These are phyloP conservation scores for Glareola pratincola DNA, from an alignment of 2,113 vertebrate genomes.

Conservation along the genomic window DNA sequence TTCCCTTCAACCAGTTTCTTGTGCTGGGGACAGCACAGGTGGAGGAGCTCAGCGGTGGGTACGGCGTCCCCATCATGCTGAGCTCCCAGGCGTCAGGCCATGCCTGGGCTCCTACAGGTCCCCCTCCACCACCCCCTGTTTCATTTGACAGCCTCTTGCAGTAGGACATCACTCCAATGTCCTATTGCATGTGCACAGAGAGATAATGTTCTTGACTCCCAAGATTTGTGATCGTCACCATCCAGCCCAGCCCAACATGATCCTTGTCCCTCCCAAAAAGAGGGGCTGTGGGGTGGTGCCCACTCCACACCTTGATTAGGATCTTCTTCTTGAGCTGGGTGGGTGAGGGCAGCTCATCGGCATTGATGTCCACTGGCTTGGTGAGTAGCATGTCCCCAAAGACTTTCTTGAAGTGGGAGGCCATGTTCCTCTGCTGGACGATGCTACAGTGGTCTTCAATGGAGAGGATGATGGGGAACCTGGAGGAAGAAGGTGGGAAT, in stretches of 20 bases:
- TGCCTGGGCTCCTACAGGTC: background rate
- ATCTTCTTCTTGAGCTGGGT: slow-evolving; percentile 86
- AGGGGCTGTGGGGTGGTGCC: background rate
- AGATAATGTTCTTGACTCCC: background rate
- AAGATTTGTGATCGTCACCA: background rate
- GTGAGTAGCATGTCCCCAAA: slow-evolving; percentile 88
- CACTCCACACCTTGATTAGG: slow-evolving; percentile 81
- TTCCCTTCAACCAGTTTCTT: slow-evolving; percentile 88
- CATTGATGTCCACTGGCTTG: slow-evolving; percentile 81
- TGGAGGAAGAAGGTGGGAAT: slow-evolving; percentile 1
- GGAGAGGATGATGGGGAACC: slow-evolving; percentile 86
- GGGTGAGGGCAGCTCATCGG: slow-evolving; percentile 83
- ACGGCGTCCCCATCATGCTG: background rate
- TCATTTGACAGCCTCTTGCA: background rate
- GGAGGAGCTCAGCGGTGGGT: background rate
- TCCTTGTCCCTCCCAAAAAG: background rate
- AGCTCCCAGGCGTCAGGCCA: background rate
- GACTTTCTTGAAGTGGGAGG: slow-evolving; percentile 86
- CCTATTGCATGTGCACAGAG: background rate
- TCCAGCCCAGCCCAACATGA: background rate
- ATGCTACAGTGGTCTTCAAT: slow-evolving; percentile 91
- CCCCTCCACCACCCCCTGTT: background rate
- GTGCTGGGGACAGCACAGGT: slow-evolving; percentile 69
- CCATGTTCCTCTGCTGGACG: slow-evolving; percentile 90
- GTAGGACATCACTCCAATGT: background rate